Conservation (phyloP, 2,797 vertebrate genomes). For the Valencia hispanica region DNA sequence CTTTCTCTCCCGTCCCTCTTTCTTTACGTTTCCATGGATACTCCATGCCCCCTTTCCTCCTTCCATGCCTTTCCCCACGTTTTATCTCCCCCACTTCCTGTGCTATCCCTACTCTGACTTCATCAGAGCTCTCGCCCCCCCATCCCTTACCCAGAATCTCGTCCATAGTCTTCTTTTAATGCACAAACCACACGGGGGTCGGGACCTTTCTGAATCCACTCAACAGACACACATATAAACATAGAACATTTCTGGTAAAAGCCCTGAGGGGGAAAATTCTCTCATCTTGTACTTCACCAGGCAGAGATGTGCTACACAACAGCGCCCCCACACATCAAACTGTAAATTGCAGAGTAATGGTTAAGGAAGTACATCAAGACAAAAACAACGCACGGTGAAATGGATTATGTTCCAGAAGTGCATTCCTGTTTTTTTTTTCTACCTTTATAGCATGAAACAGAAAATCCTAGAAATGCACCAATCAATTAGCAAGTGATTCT, state of each 20-base stretch:
- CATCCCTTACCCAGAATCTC: not conserved
- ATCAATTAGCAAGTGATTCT: too few species aligned
- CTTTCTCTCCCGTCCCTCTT: slow-evolving; percentile 43
- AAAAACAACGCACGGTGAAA: not conserved
- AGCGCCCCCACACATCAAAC: slow-evolving; percentile 29
- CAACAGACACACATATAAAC: not conserved
- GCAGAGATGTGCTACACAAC: slow-evolving; percentile 31
- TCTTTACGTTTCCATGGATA: slow-evolving; percentile 65
- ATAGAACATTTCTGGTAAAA: slow-evolving; percentile 1
- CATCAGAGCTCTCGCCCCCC: not conserved
- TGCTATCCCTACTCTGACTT: slow-evolving; percentile 11
- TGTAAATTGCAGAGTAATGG: slow-evolving; percentile 26
- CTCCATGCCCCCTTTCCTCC: slow-evolving; percentile 3
- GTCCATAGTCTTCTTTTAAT: slow-evolving; percentile 13
- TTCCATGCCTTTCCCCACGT: slow-evolving; percentile 2
- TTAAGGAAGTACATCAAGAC: slow-evolving; percentile 5
- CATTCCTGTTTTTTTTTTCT: not conserved
- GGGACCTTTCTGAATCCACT: not conserved
- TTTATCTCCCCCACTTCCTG: slow-evolving; percentile 28
- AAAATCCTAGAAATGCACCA: not conserved
- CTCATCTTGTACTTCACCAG: slow-evolving; percentile 14
- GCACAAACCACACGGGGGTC: not conserved
- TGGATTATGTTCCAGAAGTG: not conserved
- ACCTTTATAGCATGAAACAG: not conserved
- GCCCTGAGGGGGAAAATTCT: slow-evolving; percentile 4